Percentiles rank a stretch among this genome's conserved stretches.
phyloP scores from a whole-genome alignment of 2,888 invertebrate genomes.

The Netelia inedita region DNA sequence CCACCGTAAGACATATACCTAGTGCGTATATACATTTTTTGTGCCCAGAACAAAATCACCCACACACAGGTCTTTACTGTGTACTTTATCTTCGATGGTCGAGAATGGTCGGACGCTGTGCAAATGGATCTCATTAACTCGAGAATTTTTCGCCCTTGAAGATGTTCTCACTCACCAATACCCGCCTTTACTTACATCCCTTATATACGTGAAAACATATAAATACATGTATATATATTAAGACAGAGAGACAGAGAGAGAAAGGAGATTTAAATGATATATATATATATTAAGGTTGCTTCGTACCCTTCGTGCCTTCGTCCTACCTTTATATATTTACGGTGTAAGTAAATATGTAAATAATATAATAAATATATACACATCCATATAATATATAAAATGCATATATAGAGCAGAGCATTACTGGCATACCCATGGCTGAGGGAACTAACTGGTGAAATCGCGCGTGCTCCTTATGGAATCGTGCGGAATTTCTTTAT shows the following conservation, averaged over 20 bases:
- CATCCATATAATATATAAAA: slow-evolving; percentile 5
- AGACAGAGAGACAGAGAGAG: too few relatives aligned
- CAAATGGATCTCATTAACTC: slow-evolving; percentile 79
- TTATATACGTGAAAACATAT: slow-evolving; percentile 2
- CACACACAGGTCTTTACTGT: slow-evolving; percentile 34
- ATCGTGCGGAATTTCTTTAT: slow-evolving; percentile 74
- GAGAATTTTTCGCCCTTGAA: slow-evolving; percentile 67
- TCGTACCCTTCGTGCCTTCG: too few relatives aligned
- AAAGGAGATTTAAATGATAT: not conserved
- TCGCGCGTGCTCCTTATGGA: slow-evolving; percentile 58
- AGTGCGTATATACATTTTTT: not conserved
- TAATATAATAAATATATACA: slow-evolving; percentile 6
- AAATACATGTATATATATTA: not conserved
- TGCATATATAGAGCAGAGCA: not conserved
- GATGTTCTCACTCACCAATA: slow-evolving; percentile 65
- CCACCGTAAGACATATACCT: slow-evolving; percentile 1
- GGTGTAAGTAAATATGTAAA: not conserved
- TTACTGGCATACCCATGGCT: slow-evolving; percentile 33
- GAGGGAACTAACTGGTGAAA: slow-evolving; percentile 47
- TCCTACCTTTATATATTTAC: not conserved
- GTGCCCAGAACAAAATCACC: not conserved
- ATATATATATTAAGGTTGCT: slow-evolving; percentile 1
- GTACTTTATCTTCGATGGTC: slow-evolving; percentile 71
- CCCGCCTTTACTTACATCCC: not conserved
- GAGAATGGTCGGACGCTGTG: slow-evolving; percentile 59